Conservation (phyloP, 2,797 vertebrate genomes). For the Varecia variegata region DNA sequence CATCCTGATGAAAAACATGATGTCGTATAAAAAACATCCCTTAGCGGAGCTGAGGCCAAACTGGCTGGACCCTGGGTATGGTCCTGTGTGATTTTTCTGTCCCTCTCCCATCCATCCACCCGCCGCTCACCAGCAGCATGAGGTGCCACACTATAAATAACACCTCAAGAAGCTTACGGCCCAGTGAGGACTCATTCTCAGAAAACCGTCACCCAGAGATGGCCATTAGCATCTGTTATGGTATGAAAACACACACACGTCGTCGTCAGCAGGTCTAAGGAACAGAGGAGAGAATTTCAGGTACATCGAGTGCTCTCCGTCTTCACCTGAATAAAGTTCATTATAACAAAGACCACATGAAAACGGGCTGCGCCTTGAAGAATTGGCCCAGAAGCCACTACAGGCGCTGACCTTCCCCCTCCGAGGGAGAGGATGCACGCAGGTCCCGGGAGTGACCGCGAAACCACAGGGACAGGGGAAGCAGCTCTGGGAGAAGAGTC, state of each 20-base stretch:
- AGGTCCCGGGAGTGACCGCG: accelerated
- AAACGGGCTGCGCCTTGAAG: accelerated
- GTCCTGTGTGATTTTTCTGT: neutral
- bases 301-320: neutral
- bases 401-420: accelerated
- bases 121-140: neutral
- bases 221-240: accelerated
- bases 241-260: accelerated
- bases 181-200: too few species aligned
- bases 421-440: neutral
- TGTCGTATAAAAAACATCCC: accelerated
- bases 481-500: neutral
- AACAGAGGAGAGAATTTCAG: neutral
- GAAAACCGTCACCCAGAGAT: neutral
- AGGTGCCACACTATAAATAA: accelerated
- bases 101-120: accelerated
- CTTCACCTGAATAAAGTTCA: neutral
- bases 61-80: accelerated
- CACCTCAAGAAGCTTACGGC: neutral
- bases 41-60: neutral
- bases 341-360: neutral
- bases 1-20: neutral
- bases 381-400: neutral
- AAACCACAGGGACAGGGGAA: neutral
- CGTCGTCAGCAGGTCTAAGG: neutral